phyloP scores from a whole-genome alignment of 2,113 vertebrate species.

The Azemiops feae region DNA sequence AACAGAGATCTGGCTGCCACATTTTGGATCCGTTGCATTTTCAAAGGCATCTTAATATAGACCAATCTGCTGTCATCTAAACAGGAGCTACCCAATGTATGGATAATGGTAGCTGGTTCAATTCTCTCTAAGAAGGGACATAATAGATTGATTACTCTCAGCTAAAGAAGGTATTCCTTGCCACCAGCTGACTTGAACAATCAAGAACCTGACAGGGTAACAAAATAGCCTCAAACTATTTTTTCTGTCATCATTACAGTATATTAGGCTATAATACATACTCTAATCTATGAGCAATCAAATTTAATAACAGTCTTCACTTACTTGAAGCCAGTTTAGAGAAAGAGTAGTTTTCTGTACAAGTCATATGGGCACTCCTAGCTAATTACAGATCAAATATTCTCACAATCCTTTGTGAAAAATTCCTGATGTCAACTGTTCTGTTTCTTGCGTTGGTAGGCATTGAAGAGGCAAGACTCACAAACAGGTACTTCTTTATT shows the following conservation, averaged over 20 bases:
- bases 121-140: not conserved
- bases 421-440: not conserved
- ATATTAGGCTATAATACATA: not conserved
- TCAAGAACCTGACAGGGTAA: not conserved
- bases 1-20: not conserved
- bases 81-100: not conserved
- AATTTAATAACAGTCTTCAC: not conserved
- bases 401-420: not conserved
- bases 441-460: too few relatives aligned
- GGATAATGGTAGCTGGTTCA: not conserved
- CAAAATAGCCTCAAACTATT: not conserved
- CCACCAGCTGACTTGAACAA: not conserved
- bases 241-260: not conserved
- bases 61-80: not conserved
- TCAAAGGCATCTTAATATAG: not conserved
- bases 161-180: not conserved
- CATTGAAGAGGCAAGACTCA: too few relatives aligned
- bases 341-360: not conserved
- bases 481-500: too few relatives aligned
- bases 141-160: not conserved
- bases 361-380: not conserved
- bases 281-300: too few relatives aligned
- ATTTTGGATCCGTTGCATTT: not conserved
- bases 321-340: not conserved
- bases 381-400: not conserved